A percentile compares a stretch with the other conserved stretches of the same genome.
Conservation (phyloP, 2,797 vertebrate genomes). For the Acanthurus leucopareius region DNA sequence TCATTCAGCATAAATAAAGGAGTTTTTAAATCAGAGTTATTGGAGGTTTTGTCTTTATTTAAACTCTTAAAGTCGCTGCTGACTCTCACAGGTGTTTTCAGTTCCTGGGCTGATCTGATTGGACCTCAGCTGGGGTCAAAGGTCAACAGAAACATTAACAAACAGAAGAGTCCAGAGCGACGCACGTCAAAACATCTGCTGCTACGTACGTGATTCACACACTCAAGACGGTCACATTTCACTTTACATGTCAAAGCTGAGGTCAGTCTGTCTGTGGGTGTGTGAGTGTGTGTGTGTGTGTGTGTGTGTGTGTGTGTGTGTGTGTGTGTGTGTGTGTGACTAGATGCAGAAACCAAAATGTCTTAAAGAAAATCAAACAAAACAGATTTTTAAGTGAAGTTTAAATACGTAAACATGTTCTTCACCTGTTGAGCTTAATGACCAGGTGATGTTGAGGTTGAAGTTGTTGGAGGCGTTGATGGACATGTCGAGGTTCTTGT, state of each 20-base stretch:
- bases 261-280: no score
- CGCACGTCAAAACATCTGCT: background rate
- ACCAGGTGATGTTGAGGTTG: slow-evolving; percentile 98
- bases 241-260: no score
- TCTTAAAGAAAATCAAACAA: background rate
- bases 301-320: no score
- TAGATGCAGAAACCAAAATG: background rate
- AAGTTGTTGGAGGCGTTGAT: slow-evolving; percentile 99
- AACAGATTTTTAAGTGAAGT: no score
- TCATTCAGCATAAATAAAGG: no score
- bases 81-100: background rate
- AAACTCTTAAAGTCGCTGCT: background rate
- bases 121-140: background rate
- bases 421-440: slow-evolving; percentile 94
- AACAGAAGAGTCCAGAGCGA: no score
- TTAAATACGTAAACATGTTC: background rate
- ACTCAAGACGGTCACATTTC: no score
- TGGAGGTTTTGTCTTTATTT: background rate
- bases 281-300: no score
- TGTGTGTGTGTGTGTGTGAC: no score
- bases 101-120: no score
- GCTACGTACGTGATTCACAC: no score
- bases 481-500: slow-evolving; percentile 97
- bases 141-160: background rate
- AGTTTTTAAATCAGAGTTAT: background rate